Conservation (phyloP, 2,888 invertebrate genomes). For the Polymixis lichenea region DNA sequence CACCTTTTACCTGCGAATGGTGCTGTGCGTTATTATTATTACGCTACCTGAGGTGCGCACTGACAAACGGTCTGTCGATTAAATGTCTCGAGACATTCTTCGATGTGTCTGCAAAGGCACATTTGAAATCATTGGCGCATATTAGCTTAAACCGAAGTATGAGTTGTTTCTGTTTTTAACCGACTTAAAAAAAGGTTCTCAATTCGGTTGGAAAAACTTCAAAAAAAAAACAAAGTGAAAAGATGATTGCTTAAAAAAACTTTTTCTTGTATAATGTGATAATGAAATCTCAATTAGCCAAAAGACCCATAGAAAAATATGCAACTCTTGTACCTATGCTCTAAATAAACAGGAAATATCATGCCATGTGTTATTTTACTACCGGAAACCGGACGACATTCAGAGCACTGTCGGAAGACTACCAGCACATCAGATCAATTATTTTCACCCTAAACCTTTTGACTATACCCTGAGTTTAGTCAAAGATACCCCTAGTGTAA, state of each 20-base stretch:
- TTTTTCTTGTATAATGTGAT: no score
- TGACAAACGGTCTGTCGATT: neutral
- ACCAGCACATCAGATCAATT: neutral
- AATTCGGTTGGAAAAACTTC: no score
- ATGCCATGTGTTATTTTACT: neutral
- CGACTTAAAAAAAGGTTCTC: no score
- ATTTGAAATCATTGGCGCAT: neutral
- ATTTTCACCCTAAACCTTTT: neutral
- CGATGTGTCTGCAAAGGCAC: neutral
- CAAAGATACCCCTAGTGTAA: no score
- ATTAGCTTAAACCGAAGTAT: neutral
- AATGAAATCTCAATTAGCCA: no score
- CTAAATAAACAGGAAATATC: constrained; percentile 3
- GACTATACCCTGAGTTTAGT: neutral
- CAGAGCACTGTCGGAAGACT: neutral
- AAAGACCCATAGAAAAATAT: neutral
- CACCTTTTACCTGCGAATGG: constrained; percentile 32
- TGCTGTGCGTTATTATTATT: neutral
- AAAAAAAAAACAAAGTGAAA: no score
- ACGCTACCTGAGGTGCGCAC: constrained; percentile 6
- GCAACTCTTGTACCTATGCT: neutral
- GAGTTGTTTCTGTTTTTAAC: neutral
- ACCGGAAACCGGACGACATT: constrained; percentile 13
- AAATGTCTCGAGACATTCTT: neutral
- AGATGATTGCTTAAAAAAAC: no score